Evolutionary conservation across 2,888 invertebrate species (phyloP), one percentile per base, ranked within the genome.

Genomic region (Petrolisthes manimaculis): DNA sequence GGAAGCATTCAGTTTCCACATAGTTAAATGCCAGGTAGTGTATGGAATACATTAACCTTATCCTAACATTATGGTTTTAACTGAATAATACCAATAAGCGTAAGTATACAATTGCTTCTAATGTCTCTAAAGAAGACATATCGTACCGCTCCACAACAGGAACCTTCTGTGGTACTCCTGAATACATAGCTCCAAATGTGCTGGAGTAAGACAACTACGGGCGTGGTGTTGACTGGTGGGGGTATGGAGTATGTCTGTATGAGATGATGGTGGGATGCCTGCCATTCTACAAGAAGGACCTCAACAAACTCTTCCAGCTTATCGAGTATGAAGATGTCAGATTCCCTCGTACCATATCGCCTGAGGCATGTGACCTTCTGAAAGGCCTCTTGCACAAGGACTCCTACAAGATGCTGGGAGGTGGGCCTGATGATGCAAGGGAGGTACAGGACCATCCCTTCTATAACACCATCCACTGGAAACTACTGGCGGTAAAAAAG

Each of bases 251-350:
- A 85, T 99, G 99, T 92, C 97, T 99, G 97, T 99, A 99, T 94
- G 99, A 99, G 95, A 99, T 99, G 99, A 97, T 99, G 95, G 98
- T 98, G 94, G 99, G 99, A 86, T 95, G 99, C 91, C 95, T 99
- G 93, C 99, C 99, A 86, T 99, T 99, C 95, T 99, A 99, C 94
- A 98, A 98, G 94, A 93, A 95, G 92, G 99, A 99, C 95, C 99
- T 99, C 94, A 99, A 99, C 94, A 95, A 96, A 91, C 95, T 99
- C 85, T 99, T 99, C 94, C 97, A 97, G 91, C 95, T 99, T 90
- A 99, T 99, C 93, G 95, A 99, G 91, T 95, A 96, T 94, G 97
- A 97, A 94, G 97, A 98, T 93, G 93, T 97, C n/a, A 96, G 96
- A 92, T 98, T 98, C 94, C 98, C 99, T 90, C 95, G 96, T 92